phyloP scores from a whole-genome alignment of 1,140 invertebrate species.

The Heliconius melpomene region DNA sequence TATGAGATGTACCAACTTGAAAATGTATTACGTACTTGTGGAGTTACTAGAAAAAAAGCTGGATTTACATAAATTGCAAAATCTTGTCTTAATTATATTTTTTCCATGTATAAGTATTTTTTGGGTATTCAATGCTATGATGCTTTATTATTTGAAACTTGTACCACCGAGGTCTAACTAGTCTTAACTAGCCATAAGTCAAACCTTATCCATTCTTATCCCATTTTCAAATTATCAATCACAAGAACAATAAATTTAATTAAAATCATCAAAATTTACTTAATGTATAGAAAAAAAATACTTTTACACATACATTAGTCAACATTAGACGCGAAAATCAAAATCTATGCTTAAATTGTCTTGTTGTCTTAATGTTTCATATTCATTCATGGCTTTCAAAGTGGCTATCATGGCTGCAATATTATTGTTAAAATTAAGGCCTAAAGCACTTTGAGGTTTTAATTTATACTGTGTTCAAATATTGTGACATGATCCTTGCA shows the following conservation, averaged over 20 bases:
- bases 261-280: background rate
- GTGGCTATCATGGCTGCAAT: background rate
- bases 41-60: background rate
- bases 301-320: background rate
- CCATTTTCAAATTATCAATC: background rate
- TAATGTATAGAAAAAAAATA: background rate
- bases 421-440: background rate
- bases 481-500: background rate
- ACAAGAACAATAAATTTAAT: background rate
- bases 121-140: constrained; percentile 28
- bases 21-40: background rate
- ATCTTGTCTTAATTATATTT: background rate
- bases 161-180: constrained; percentile 34
- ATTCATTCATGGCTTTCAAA: background rate
- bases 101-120: background rate
- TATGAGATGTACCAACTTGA: background rate
- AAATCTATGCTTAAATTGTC: background rate
- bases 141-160: constrained; percentile 27
- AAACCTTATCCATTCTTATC: background rate
- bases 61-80: constrained; percentile 1
- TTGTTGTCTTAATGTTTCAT: constrained; percentile 6
- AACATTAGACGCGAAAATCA: background rate
- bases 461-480: background rate
- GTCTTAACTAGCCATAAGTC: constrained; percentile 21
- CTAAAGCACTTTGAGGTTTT: background rate